Evolutionary conservation across 2,113 vertebrate species (phyloP).

Genomic region (Penelope pileata): DNA sequence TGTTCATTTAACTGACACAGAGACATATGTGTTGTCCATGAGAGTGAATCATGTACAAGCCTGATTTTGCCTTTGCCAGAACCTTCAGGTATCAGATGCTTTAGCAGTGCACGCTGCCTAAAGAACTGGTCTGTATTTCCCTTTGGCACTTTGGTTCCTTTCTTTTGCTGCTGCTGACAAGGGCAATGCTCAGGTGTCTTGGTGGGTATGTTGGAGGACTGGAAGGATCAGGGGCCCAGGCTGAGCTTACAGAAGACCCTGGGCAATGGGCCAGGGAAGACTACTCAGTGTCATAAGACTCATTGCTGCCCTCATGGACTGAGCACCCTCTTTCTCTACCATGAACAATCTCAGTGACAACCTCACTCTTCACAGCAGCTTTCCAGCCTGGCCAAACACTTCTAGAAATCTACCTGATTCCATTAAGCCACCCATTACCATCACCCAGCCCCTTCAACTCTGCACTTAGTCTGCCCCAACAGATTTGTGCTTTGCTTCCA

Average conservation of each 20-base stretch:
- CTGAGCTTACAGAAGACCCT: background rate
- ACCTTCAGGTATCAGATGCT: background rate
- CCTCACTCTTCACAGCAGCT: background rate
- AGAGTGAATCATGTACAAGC: background rate
- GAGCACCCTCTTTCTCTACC: background rate
- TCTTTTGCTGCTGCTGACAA: background rate
- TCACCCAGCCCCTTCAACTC: background rate
- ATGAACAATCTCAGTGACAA: background rate
- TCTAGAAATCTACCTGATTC: background rate
- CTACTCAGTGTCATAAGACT: too few species aligned
- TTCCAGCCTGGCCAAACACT: background rate
- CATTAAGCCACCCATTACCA: background rate
- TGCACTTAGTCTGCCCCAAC: background rate
- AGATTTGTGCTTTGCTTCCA: background rate
- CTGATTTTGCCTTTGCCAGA: background rate
- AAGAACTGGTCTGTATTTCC: background rate
- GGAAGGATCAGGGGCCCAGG: background rate
- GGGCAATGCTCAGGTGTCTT: background rate
- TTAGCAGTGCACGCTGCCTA: fast-evolving
- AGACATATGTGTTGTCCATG: background rate
- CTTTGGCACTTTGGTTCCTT: fast-evolving
- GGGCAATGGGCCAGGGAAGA: background rate
- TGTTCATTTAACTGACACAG: background rate
- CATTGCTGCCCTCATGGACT: background rate
- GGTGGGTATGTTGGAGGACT: background rate